These are phyloP conservation scores for Acholoe squamosa DNA, from an alignment of 2,888 invertebrate species.

Conservation along the genomic window DNA sequence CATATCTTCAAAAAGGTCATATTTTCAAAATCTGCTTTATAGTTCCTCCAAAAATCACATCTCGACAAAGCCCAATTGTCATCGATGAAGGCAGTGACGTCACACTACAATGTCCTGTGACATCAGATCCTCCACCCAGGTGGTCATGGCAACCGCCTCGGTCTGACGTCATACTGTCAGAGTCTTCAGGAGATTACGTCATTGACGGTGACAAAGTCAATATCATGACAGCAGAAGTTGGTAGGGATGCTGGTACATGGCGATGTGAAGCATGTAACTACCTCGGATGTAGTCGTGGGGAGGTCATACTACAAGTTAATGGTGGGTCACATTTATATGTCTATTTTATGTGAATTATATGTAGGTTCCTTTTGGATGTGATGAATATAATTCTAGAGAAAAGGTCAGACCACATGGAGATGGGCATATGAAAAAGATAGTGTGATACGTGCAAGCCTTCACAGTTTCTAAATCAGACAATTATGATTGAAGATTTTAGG, in stretches of 20 bases:
- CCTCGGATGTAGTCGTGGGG: constrained; percentile 29
- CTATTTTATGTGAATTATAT: too few relatives aligned
- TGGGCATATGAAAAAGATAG: too few relatives aligned
- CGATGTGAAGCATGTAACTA: constrained; percentile 56
- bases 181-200: not conserved
- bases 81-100: not conserved
- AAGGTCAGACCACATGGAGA: too few relatives aligned
- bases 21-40: not conserved
- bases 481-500: too few relatives aligned
- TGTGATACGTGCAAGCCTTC: too few relatives aligned
- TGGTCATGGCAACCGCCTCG: constrained; percentile 51
- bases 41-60: not conserved
- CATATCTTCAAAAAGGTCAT: too few relatives aligned
- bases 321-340: constrained; percentile 23
- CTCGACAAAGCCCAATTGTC: not conserved
- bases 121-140: not conserved
- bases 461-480: too few relatives aligned
- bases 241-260: constrained; percentile 31
- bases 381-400: too few relatives aligned
- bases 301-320: not conserved
- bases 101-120: constrained; percentile 33
- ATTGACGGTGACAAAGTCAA: not conserved
- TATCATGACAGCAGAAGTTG: not conserved
- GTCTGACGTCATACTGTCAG: not conserved
- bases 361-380: too few relatives aligned